Evolutionary conservation across 2,797 vertebrate genomes (phyloP).

Genomic region (Gymnoscopelus braueri): DNA sequence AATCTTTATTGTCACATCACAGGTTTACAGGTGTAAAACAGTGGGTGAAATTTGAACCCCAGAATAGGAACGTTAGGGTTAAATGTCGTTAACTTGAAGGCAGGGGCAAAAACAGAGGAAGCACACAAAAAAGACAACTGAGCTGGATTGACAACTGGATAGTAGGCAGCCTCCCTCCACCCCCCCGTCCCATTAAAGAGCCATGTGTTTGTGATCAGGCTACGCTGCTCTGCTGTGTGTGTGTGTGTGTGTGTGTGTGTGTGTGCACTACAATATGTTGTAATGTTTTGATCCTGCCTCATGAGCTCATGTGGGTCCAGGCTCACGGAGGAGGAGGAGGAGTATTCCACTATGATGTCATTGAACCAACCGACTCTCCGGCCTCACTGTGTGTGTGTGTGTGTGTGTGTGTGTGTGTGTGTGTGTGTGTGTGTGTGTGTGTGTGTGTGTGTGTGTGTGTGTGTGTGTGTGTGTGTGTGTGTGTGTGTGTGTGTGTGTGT

Average conservation of each 20-base stretch:
- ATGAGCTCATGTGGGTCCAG: constrained; percentile 56
- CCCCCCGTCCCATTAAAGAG: neutral
- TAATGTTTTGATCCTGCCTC: constrained; percentile 52
- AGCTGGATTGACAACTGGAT: too few species aligned
- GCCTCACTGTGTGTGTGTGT: too few species aligned
- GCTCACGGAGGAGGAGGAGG: neutral
- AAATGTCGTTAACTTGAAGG: too few species aligned
- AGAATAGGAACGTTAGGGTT: too few species aligned
- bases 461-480: neutral
- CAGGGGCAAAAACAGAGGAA: too few species aligned
- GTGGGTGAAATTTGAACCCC: too few species aligned
- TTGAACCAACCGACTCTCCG: neutral
- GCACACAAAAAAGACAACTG: too few species aligned
- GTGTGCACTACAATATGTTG: neutral
- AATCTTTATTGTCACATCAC: too few species aligned
- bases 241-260: neutral
- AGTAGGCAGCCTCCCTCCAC: too few species aligned
- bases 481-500: neutral
- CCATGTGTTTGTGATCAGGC: constrained; percentile 61
- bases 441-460: neutral
- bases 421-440: neutral
- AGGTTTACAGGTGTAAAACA: too few species aligned
- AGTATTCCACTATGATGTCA: constrained; percentile 40
- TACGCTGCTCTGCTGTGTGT: constrained; percentile 15
- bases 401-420: too few species aligned